Evolutionary conservation across 2,888 invertebrate genomes (phyloP).

Genomic region (Epistrophe eligans): DNA sequence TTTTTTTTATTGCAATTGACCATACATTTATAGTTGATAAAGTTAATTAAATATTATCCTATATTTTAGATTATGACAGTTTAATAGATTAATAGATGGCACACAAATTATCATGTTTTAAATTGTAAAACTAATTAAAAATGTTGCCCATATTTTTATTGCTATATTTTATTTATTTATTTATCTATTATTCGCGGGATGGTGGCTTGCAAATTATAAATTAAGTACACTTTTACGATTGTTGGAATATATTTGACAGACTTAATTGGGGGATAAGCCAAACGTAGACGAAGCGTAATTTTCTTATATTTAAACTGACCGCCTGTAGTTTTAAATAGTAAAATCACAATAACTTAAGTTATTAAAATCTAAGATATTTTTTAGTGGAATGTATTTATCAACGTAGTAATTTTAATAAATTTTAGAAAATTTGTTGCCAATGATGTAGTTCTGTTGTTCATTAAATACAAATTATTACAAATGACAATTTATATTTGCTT

Average conservation of each 20-base stretch:
- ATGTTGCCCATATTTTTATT: background rate
- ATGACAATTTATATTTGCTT: background rate
- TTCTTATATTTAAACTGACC: background rate
- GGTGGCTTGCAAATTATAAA: constrained; percentile 65
- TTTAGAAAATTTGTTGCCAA: background rate
- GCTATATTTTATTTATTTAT: constrained; percentile 2
- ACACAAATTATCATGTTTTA: constrained; percentile 23
- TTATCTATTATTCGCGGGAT: constrained; percentile 3
- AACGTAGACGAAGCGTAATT: background rate
- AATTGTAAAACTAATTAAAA: constrained; percentile 38
- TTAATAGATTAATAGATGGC: constrained; percentile 39
- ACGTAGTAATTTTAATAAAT: background rate
- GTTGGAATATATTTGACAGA: background rate
- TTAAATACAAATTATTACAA: background rate
- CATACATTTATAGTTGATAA: constrained; percentile 44
- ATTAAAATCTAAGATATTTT: background rate
- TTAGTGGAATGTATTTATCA: background rate
- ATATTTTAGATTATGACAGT: constrained; percentile 23
- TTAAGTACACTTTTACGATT: background rate
- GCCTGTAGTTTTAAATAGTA: background rate
- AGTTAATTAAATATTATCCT: constrained; percentile 28
- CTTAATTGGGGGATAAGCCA: background rate
- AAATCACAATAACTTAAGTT: background rate
- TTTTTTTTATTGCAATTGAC: constrained; percentile 42
- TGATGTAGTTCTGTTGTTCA: background rate